Base-by-base conservation (phyloP, 2,888 invertebrate genomes). In the Diarsia brunnea region DNA sequence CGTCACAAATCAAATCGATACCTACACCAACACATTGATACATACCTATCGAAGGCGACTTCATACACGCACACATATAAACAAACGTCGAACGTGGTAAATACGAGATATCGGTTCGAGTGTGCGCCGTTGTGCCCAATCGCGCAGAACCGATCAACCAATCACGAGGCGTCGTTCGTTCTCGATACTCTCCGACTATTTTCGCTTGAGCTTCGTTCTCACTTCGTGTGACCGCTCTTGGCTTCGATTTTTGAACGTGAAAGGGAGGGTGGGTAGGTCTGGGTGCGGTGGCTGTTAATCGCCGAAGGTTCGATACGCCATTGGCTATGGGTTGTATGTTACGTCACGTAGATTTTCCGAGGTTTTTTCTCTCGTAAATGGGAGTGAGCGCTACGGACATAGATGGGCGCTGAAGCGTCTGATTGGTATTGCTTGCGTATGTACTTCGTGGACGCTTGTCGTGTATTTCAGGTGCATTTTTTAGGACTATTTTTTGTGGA, bases 81-180 rank as follows among this genome's bases (percentile, higher is more conserved):
- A 89, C 82, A 90, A 92, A 93, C 91, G 92, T 95, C 94, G 92
- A 94, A 92, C 92, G 91, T 90, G 75, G 90, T 92, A 91, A 90
- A 88, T 88, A 88, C 88, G 88, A 79, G 81, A 88, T 94, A 94
- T 95, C 95, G 97, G 97, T 97, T 97, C 97, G 97, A 97, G 97
- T 97, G 95, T 97, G 97, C 97, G 97, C 97, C 84, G 87, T 93
- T 89, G 90, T 91, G 89, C 90, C 96, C 96, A 96, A 97, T 97
- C 93, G 95, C 95, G 95, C 94, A 93, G 95, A 97, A 96, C 97
- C 97, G 97, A 97, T 97, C 97, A 95, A 88, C 96, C 96, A 96
- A 96, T 96, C 91, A 90, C 89, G 84, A 86, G 85, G 87, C 93
- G 82, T 86, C 91, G 86, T 94, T 88, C 92, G 85, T 90, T 93